Conservation (phyloP, 1,140 invertebrate genomes). For the Orchestia grillus region DNA sequence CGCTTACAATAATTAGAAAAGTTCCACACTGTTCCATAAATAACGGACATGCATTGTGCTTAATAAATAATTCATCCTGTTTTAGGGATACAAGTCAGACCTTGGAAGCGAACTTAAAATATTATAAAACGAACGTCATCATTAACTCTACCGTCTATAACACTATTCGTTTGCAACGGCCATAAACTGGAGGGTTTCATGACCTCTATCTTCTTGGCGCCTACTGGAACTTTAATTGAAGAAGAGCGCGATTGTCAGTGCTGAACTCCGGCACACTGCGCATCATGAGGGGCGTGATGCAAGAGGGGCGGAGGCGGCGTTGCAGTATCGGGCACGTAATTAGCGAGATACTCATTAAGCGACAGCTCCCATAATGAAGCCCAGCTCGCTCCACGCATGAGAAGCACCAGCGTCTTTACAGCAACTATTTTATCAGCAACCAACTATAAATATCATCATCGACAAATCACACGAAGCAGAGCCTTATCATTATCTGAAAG, state of each 20-base stretch:
- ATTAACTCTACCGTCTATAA: no score
- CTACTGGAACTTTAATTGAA: background rate
- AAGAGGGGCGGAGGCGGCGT: background rate
- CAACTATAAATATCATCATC: background rate
- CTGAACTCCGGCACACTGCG: background rate
- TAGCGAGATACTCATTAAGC: background rate
- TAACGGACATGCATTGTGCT: no score
- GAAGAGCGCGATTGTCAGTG: background rate
- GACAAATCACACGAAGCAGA: background rate
- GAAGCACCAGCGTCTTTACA: background rate
- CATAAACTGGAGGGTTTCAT: background rate
- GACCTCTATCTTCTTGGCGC: background rate
- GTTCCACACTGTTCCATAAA: no score
- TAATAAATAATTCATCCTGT: no score
- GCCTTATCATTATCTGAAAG: background rate
- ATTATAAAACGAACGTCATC: no score
- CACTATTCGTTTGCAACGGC: no score
- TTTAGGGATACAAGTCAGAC: no score
- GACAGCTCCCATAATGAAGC: slow-evolving; percentile 13
- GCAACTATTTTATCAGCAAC: background rate
- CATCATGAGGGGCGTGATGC: background rate
- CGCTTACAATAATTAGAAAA: no score
- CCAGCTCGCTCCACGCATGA: background rate
- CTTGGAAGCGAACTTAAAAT: no score
- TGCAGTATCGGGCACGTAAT: background rate